These are phyloP conservation scores for Rapana venosa DNA, from an alignment of 2,888 invertebrate species.

Conservation along the genomic window DNA sequence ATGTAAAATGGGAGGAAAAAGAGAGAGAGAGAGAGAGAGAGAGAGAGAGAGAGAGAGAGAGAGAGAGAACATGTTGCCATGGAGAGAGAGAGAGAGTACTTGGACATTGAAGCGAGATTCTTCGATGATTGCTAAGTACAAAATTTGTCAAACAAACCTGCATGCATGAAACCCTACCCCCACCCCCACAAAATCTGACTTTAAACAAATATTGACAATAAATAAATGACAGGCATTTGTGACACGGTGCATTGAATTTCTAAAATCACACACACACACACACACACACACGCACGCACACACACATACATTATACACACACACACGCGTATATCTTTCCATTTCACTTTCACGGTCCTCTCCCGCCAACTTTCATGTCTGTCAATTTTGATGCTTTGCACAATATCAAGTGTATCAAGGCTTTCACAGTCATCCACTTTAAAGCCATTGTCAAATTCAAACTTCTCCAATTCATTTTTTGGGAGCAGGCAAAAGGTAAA, in stretches of 20 bases:
- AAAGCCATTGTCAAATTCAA: neutral
- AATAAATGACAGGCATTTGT: neutral
- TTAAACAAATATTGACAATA: neutral
- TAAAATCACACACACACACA: neutral
- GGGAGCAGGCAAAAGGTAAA: neutral
- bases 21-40: neutral
- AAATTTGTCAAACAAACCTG: neutral
- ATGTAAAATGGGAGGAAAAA: neutral
- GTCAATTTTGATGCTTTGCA: neutral
- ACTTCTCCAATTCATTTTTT: neutral
- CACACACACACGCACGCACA: neutral
- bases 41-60: neutral
- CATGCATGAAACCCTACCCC: neutral
- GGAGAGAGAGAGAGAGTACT: neutral
- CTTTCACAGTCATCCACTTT: slow-evolving; percentile 3
- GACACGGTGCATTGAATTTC: neutral
- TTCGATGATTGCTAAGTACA: neutral
- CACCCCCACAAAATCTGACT: neutral
- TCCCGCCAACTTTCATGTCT: neutral
- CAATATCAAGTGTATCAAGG: neutral
- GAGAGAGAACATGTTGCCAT: neutral
- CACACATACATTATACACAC: neutral
- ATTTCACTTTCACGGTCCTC: neutral
- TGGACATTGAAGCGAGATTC: neutral
- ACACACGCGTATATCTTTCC: neutral